These are phyloP conservation scores for Trematocara variabile DNA, from an alignment of 2,113 vertebrate species.

Conservation along the genomic window DNA sequence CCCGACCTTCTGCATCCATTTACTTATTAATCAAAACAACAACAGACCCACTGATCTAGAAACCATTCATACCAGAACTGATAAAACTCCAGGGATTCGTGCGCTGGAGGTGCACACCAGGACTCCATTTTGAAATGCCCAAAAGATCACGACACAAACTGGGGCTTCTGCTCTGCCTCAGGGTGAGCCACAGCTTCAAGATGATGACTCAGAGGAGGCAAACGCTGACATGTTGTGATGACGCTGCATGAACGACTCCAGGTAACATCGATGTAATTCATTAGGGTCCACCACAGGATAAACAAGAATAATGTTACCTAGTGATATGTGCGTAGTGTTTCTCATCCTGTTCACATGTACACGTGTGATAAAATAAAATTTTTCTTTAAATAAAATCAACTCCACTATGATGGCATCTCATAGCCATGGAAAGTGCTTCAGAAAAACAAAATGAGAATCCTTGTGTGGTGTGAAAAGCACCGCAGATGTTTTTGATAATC, in stretches of 20 bases:
- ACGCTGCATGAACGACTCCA: not conserved
- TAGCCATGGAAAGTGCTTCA: not conserved
- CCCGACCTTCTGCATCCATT: not conserved
- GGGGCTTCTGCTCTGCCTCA: not conserved
- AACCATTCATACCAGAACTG: not conserved
- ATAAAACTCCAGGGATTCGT: not conserved
- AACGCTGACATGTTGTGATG: constrained; percentile 8
- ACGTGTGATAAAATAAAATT: not conserved
- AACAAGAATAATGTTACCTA: not conserved
- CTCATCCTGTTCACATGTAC: not conserved
- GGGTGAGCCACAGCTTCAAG: not conserved
- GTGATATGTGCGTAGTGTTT: not conserved
- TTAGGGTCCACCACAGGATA: not conserved
- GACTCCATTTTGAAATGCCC: constrained; percentile 36
- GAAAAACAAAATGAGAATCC: not conserved
- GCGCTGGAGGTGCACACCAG: not conserved
- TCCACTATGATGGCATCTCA: not conserved
- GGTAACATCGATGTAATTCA: not conserved
- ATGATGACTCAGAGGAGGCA: not conserved
- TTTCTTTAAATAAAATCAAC: not conserved
- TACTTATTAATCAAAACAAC: not conserved
- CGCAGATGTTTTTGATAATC: not conserved
- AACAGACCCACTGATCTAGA: not conserved
- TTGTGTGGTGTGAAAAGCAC: not conserved
- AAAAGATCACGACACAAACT: not conserved